A percentile compares a stretch with the other conserved stretches of the same genome.
Evolutionary conservation across 2,888 invertebrate genomes (phyloP).

Genomic region (Pseudococcus jackbeardsleyi): DNA sequence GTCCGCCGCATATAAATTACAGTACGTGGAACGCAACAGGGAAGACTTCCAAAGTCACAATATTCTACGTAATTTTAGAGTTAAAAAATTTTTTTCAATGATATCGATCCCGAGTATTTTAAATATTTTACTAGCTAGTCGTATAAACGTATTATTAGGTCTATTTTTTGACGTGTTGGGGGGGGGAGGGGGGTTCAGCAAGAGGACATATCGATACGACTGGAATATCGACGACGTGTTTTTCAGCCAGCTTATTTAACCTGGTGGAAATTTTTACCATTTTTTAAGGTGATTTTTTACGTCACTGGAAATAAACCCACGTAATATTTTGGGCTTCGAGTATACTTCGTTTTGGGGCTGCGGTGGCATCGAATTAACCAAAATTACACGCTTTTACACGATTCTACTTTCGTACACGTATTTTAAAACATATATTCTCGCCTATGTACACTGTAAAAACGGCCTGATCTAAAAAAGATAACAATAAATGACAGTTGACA

Average conservation of each 20-base stretch:
- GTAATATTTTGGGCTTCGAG: background rate
- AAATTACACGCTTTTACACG: slow-evolving; percentile 45
- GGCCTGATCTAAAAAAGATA: slow-evolving; percentile 29
- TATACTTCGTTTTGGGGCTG: background rate
- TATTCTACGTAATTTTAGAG: background rate
- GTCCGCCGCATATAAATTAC: slow-evolving; percentile 35
- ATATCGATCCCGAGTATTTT: slow-evolving; percentile 5
- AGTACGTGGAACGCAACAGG: background rate
- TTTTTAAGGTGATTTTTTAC: background rate
- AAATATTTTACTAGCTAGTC: background rate
- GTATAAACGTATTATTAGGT: background rate
- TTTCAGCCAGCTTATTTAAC: background rate
- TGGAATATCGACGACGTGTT: background rate
- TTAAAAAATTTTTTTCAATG: background rate
- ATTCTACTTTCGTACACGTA: slow-evolving; percentile 20
- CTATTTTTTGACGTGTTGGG: background rate
- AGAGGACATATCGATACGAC: background rate
- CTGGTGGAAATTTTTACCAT: background rate
- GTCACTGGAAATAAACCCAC: background rate
- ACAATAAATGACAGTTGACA: slow-evolving; percentile 41
- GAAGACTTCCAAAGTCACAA: background rate
- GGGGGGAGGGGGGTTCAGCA: background rate
- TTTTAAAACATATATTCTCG: background rate
- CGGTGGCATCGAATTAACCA: slow-evolving; percentile 11
- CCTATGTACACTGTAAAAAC: background rate